Evolutionary conservation across 1,140 invertebrate species (phyloP), one percentile per base, ranked within the genome.

Genomic region (Zaprionus gabonicus): DNA sequence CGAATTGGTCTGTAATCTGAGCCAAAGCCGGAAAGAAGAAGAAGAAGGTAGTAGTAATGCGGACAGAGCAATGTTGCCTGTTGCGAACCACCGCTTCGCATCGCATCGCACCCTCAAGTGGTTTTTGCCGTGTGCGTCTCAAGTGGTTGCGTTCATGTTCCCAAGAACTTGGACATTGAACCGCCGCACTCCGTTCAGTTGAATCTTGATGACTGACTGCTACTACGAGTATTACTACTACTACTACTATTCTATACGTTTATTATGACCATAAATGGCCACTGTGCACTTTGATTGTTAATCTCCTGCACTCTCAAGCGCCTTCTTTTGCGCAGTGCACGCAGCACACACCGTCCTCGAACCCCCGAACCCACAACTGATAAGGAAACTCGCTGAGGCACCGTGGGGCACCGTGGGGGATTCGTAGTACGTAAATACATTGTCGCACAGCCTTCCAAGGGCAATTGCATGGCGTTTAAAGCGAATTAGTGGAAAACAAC

Each of bases 151-250:
- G 31, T 34, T 34, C 31, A 5, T n/a, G 20, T 10, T 51, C 46
- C 20, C 12, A 6, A 13, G 46, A 20, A 81, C 85, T 88, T 88
- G 85, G 67, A 88, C 85, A 81, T 90, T 85, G 85, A 76, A 85
- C 76, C 34, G 49, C 15, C 4, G n/a, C 44, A 53, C 12, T 53
- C n/a, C 31, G 27, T 34, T n/a, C 38, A 41, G 13, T 41, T n/a
- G 38, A 15, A 20, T 13, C 20, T 20, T 7, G 31, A 66, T 27
- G n/a, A 41, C 49, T 63, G 12, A 23, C 13, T 28, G 7, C 13
- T 15, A 34, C 6, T 44, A 55, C 15, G 23, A 23, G 3, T 1
- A 49, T 9, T 20, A 49, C 17, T 3, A 49, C 17, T 9, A 10
- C 38, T 41, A 41, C 38, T 2, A 41, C 6, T 41, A 6, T 10